phyloP scores from a whole-genome alignment of 2,888 invertebrate species.

The Scaptodrosophila latifasciaeformis region DNA sequence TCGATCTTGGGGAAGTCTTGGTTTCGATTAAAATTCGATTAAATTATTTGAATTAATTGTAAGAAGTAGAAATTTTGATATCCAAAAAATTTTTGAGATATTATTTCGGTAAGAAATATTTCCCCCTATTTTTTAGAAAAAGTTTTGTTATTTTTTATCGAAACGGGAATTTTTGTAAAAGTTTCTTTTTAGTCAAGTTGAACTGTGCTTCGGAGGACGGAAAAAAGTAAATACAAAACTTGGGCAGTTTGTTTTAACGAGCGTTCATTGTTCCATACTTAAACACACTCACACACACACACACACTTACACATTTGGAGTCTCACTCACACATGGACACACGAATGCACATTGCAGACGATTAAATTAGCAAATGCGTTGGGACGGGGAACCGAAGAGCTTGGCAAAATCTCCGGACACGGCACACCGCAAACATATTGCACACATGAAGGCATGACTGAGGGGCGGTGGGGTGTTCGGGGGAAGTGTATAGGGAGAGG shows the following conservation, averaged over 20 bases:
- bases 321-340: not conserved
- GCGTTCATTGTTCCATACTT: constrained; percentile 43
- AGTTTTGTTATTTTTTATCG: no score
- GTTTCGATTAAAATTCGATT: no score
- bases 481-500: constrained; percentile 25
- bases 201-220: not conserved
- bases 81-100: no score
- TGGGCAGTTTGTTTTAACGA: constrained; percentile 53
- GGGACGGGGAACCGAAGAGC: no score
- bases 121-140: no score
- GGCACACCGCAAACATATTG: constrained; percentile 31
- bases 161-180: no score
- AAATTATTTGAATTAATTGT: no score
- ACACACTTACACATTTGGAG: constrained; percentile 4
- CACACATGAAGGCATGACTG: constrained; percentile 35
- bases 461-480: not conserved
- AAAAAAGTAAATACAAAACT: constrained; percentile 2
- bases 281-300: no score
- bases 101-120: no score
- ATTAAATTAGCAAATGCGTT: constrained; percentile 61
- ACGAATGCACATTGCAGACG: constrained; percentile 11
- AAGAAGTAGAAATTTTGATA: no score
- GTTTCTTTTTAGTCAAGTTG: not conserved
- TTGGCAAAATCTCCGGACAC: no score
- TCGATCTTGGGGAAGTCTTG: no score